These are phyloP conservation scores for Boloria euphrosyne DNA, from an alignment of 2,888 invertebrate species.

Conservation along the genomic window DNA sequence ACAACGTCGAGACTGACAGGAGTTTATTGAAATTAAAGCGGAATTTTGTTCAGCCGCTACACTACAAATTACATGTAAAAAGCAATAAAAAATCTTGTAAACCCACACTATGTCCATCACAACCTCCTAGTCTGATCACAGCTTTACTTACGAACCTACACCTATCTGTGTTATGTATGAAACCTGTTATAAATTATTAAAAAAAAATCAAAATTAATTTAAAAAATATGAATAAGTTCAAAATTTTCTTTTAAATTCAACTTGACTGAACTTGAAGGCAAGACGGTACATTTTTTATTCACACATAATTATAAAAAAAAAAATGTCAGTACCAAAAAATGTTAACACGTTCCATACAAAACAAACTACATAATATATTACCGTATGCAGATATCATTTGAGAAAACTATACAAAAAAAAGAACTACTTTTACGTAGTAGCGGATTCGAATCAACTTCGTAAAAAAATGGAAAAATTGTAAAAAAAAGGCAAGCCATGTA, in stretches of 20 bases:
- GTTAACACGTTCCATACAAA: conserved; percentile 21
- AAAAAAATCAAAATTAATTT: not conserved
- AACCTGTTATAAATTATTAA: conserved; percentile 13
- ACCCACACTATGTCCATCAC: conserved; percentile 66
- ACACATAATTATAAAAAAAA: not conserved
- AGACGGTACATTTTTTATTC: too few relatives aligned
- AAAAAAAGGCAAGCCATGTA: conserved; percentile 20
- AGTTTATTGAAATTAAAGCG: conserved; percentile 60
- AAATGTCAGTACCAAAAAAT: not conserved
- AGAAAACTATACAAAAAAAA: conserved; percentile 32
- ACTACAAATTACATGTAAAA: conserved; percentile 52
- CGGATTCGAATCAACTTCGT: conserved; percentile 8
- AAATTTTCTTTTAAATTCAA: too few relatives aligned
- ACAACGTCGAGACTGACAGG: conserved; percentile 50
- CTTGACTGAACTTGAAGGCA: too few relatives aligned
- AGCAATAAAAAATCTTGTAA: conserved; percentile 62
- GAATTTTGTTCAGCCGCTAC: conserved; percentile 59
- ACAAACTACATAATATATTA: conserved; percentile 13
- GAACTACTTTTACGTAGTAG: conserved; percentile 20
- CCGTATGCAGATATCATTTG: conserved; percentile 16
- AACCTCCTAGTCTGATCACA: conserved; percentile 79
- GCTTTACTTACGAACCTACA: conserved; percentile 66
- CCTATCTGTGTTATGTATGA: conserved; percentile 43
- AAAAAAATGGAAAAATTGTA: not conserved
- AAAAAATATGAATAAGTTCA: too few relatives aligned